phyloP scores from a whole-genome alignment of 2,888 invertebrate species.

The Latrodectus elegans region DNA sequence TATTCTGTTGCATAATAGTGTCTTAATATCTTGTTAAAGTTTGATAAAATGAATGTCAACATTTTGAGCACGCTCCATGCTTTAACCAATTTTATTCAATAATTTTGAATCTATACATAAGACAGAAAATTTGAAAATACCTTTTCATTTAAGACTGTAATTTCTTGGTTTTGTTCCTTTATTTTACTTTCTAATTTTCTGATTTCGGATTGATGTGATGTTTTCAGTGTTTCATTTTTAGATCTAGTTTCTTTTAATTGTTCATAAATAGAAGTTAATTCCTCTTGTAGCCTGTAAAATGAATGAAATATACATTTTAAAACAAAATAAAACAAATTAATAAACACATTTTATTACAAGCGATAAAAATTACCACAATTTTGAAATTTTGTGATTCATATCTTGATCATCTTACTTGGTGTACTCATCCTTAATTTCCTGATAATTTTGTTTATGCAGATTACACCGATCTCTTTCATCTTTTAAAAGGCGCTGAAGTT shows the following conservation, averaged over 20 bases:
- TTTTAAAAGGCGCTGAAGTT: constrained; percentile 39
- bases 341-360: neutral
- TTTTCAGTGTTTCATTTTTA: constrained; percentile 25
- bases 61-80: too few species aligned
- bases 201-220: constrained; percentile 28
- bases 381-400: neutral
- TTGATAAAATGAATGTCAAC: too few species aligned
- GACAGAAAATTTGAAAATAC: constrained; percentile 10
- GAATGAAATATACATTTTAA: neutral
- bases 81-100: too few species aligned
- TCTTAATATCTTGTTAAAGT: too few species aligned
- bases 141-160: constrained; percentile 25
- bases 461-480: constrained; percentile 56
- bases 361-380: neutral
- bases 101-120: too few species aligned
- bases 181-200: constrained; percentile 45
- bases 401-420: constrained; percentile 49
- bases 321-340: neutral
- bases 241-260: constrained; percentile 38
- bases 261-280: constrained; percentile 34
- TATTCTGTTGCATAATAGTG: too few species aligned
- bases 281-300: constrained; percentile 36
- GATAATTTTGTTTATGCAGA: constrained; percentile 52
- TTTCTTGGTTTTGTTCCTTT: constrained; percentile 48
- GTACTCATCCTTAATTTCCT: constrained; percentile 54